Conservation (phyloP, 1,140 invertebrate species). For the Apis mellifera region DNA sequence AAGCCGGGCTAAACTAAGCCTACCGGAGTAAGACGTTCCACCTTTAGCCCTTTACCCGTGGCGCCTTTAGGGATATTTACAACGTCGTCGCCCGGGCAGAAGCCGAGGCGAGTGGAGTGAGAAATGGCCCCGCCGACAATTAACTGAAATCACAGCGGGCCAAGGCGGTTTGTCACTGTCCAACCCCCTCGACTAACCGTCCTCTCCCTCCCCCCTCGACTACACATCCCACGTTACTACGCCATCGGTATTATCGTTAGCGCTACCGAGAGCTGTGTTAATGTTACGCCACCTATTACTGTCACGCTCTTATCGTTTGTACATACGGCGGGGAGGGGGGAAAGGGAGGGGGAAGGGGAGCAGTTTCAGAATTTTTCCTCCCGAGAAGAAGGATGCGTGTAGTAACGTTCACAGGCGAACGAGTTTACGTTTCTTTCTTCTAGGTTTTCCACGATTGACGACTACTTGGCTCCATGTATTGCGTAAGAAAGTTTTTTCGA, state of each 20-base stretch:
- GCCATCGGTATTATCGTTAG: conserved; percentile 55
- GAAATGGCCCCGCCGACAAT: conserved; percentile 74
- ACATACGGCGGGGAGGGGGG: not conserved
- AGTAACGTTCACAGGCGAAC: too few species aligned
- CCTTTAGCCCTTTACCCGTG: conserved; percentile 68
- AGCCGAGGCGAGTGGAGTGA: conserved; percentile 64
- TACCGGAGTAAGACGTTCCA: conserved; percentile 67
- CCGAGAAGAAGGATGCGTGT: too few species aligned
- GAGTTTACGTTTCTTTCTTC: too few species aligned
- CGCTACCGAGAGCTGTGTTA: conserved; percentile 35
- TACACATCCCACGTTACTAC: conserved; percentile 10
- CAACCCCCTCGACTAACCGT: conserved; percentile 60
- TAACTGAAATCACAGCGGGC: conserved; percentile 74
- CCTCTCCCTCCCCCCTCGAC: conserved; percentile 48
- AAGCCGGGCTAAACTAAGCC: conserved; percentile 56
- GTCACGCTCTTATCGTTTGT: conserved; percentile 27
- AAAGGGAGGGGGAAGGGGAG: too few species aligned
- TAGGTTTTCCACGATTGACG: too few species aligned
- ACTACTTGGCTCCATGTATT: too few species aligned
- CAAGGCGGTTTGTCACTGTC: conserved; percentile 73
- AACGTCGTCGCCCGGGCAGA: conserved; percentile 59
- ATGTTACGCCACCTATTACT: conserved; percentile 39
- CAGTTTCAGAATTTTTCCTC: too few species aligned
- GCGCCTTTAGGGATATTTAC: conserved; percentile 72
- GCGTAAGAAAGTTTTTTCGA: too few species aligned